Conservation (phyloP, 2,797 vertebrate genomes). For the Gadopsis bispinosus region DNA sequence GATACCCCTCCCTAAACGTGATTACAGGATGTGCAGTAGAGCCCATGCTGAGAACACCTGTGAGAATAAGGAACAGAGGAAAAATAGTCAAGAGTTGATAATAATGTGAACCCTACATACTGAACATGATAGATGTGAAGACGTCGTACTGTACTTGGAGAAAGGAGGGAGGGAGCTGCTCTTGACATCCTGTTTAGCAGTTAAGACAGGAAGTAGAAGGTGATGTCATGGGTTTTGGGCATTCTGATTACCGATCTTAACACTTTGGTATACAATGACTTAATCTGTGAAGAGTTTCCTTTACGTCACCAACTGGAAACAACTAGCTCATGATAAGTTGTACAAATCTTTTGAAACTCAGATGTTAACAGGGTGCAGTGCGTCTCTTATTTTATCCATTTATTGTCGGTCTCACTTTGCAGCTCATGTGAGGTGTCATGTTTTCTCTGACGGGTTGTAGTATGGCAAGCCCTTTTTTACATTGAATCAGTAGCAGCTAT, state of each 20-base stretch:
- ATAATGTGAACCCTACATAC: background rate
- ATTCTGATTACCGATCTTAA: constrained; percentile 26
- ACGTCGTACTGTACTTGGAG: constrained; percentile 10
- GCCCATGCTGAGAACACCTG: constrained; percentile 13
- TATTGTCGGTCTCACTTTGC: background rate
- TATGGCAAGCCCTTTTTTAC: too few species aligned
- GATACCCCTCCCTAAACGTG: constrained; percentile 41
- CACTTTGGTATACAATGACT: background rate
- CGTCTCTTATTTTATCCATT: constrained; percentile 1
- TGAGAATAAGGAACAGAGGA: background rate
- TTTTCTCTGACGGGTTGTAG: too few species aligned
- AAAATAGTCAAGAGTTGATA: background rate
- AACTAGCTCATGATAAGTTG: constrained; percentile 2
- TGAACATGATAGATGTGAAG: constrained; percentile 25
- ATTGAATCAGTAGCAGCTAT: too few species aligned
- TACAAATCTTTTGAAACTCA: background rate
- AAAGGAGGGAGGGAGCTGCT: constrained; percentile 25
- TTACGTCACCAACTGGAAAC: background rate
- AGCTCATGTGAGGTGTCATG: too few species aligned
- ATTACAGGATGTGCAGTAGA: constrained; percentile 40
- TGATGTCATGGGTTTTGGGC: constrained; percentile 44
- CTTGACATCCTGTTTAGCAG: constrained; percentile 63
- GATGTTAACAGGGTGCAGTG: constrained; percentile 14
- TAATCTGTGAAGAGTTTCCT: constrained; percentile 13
- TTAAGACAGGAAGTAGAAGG: constrained; percentile 54